A percentile compares a stretch with the other conserved stretches of the same genome.
Evolutionary conservation across 2,888 invertebrate species (phyloP).

Genomic region (Monochamus alternatus): DNA sequence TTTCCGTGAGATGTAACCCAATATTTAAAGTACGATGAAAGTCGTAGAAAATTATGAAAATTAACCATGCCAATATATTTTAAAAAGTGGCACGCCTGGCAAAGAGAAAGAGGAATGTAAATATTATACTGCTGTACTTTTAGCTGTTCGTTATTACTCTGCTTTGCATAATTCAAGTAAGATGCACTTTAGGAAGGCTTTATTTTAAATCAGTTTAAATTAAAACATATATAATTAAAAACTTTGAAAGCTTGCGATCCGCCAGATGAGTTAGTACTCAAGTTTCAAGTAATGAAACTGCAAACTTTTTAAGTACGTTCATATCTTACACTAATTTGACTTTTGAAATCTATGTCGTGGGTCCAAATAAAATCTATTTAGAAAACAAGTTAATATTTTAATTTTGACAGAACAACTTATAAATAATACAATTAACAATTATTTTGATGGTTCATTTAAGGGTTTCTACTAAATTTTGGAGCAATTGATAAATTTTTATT

Average conservation of each 20-base stretch:
- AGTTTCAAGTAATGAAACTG: slow-evolving; percentile 55
- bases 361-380: slow-evolving; percentile 1
- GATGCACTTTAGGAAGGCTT: slow-evolving; percentile 43
- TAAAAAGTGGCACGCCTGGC: background rate
- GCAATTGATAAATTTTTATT: too few relatives aligned
- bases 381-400: background rate
- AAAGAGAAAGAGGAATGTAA: slow-evolving; percentile 6
- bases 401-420: too few relatives aligned
- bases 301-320: slow-evolving; percentile 56
- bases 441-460: too few relatives aligned
- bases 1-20: background rate
- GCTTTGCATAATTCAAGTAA: slow-evolving; percentile 29
- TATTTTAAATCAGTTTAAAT: slow-evolving; percentile 53
- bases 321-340: slow-evolving; percentile 55
- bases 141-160: slow-evolving; percentile 8
- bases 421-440: too few relatives aligned
- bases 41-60: background rate
- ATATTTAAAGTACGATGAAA: slow-evolving; percentile 6
- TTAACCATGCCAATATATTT: background rate
- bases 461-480: too few relatives aligned
- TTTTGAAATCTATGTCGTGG: slow-evolving; percentile 40
- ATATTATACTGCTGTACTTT: slow-evolving; percentile 25
- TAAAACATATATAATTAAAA: slow-evolving; percentile 57
- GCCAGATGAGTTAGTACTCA: slow-evolving; percentile 50
- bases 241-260: slow-evolving; percentile 51